Percentiles rank a stretch among this genome's conserved stretches.
Evolutionary conservation across 2,797 vertebrate genomes (phyloP).

Genomic region (Leptodactylus fallax): DNA sequence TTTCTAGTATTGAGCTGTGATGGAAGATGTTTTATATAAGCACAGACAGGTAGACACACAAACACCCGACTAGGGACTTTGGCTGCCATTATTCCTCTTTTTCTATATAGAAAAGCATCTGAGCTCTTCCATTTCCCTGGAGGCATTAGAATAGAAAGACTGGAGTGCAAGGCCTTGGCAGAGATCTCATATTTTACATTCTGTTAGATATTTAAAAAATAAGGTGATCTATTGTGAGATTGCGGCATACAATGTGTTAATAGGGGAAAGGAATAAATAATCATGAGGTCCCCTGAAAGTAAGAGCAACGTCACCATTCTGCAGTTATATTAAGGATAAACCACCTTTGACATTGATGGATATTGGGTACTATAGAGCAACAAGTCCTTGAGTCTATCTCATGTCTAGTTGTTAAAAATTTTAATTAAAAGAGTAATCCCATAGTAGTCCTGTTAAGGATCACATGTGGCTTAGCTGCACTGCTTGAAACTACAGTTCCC

Average conservation of each 20-base stretch:
- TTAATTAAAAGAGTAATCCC: too few species aligned
- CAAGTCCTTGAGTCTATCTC: neutral
- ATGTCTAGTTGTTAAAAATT: neutral
- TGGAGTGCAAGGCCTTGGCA: neutral
- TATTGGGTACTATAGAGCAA: neutral
- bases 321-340: neutral
- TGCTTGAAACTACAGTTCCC: too few species aligned
- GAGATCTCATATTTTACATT: neutral
- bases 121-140: neutral
- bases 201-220: constrained; percentile 14
- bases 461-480: too few species aligned
- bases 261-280: neutral
- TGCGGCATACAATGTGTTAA: neutral
- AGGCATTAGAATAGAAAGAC: neutral
- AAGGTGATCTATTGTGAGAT: neutral
- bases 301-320: neutral
- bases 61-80: constrained; percentile 12
- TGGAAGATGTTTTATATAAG: constrained; percentile 54
- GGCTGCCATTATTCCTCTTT: constrained; percentile 45
- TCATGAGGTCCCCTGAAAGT: neutral
- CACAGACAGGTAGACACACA: constrained; percentile 55
- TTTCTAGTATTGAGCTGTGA: constrained; percentile 47
- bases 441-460: too few species aligned
- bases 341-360: neutral
- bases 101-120: constrained; percentile 27